Evolutionary conservation across 2,888 invertebrate species (phyloP).

Genomic region (Chrysodeixis includens): DNA sequence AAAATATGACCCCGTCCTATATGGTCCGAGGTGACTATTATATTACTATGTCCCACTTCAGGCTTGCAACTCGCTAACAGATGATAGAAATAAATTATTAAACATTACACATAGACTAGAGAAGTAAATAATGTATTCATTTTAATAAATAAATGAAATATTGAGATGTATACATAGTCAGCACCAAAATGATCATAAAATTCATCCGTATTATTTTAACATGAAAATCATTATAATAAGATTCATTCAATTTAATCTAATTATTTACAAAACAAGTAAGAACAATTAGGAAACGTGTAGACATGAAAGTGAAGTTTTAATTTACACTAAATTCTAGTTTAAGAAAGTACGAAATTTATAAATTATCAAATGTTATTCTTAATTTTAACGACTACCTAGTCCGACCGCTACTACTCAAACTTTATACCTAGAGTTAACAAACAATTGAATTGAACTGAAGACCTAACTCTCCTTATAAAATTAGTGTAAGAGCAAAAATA

Average conservation of each 20-base stretch:
- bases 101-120: constrained; percentile 48
- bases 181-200: constrained; percentile 61
- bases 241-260: constrained; percentile 41
- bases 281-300: constrained; percentile 39
- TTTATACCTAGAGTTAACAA: constrained; percentile 14
- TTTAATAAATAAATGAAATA: constrained; percentile 52
- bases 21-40: constrained; percentile 21
- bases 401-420: constrained; percentile 14
- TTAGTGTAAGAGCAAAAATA: not conserved
- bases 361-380: constrained; percentile 27
- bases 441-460: constrained; percentile 13
- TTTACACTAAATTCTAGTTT: constrained; percentile 34
- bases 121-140: constrained; percentile 42
- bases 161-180: constrained; percentile 55
- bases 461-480: constrained; percentile 11
- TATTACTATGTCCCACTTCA: constrained; percentile 20
- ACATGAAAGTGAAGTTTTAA: constrained; percentile 32
- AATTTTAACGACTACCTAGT: constrained; percentile 48
- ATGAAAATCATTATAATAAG: constrained; percentile 47
- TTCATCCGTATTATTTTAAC: constrained; percentile 40
- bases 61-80: constrained; percentile 18
- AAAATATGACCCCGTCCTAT: constrained; percentile 40
- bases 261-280: constrained; percentile 52
- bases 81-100: constrained; percentile 42
- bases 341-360: constrained; percentile 39